Evolutionary conservation across 1,140 invertebrate species (phyloP).

Genomic region (Araneus ventricosus): DNA sequence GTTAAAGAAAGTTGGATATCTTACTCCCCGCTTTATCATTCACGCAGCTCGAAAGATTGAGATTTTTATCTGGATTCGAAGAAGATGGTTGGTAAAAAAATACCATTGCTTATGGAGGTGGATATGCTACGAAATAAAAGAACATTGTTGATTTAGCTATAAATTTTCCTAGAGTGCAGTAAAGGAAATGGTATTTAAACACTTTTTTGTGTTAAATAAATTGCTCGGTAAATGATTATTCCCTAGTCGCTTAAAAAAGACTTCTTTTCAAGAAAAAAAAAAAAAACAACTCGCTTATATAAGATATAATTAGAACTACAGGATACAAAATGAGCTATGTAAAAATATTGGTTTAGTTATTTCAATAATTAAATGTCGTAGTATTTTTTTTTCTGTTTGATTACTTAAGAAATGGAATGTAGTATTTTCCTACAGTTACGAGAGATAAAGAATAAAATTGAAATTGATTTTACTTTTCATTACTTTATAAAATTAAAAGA

Average conservation of each 20-base stretch:
- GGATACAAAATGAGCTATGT: too few species aligned
- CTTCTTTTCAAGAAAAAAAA: not conserved
- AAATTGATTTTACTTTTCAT: too few species aligned
- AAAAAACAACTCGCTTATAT: too few species aligned
- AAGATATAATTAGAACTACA: too few species aligned
- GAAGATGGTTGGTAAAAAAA: not conserved
- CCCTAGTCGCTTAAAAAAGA: not conserved
- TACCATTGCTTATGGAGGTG: not conserved
- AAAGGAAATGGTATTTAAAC: not conserved
- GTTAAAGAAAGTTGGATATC: conserved; percentile 29
- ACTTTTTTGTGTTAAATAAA: not conserved
- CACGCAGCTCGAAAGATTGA: not conserved
- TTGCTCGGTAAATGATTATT: not conserved
- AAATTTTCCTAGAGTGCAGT: not conserved
- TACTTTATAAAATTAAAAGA: too few species aligned
- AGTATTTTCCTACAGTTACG: too few species aligned
- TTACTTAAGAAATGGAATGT: too few species aligned
- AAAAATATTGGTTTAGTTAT: too few species aligned
- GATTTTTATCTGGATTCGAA: not conserved
- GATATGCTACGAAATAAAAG: not conserved
- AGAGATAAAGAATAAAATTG: too few species aligned
- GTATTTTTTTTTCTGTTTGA: too few species aligned
- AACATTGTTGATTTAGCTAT: not conserved
- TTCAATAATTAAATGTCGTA: too few species aligned
- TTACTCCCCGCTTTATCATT: conserved; percentile 1